Base-by-base conservation (phyloP, 2,113 vertebrate genomes). In the Etheostoma cragini region DNA sequence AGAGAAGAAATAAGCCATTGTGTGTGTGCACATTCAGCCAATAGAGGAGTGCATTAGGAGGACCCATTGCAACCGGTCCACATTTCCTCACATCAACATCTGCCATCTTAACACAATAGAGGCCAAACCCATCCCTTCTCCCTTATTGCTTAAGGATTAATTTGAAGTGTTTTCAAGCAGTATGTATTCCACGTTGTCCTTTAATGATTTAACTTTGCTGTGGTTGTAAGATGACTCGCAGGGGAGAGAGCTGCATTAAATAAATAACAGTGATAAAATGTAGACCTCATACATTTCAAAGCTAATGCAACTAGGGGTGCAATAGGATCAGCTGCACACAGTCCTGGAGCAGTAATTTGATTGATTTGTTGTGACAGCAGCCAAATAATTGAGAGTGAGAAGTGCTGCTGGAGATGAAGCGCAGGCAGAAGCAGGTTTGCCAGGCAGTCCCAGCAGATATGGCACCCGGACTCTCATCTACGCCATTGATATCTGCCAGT, bases 301-400 rank as follows among this genome's bases (percentile, higher is more conserved):
- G 96, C 94, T 97, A 98, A 97, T 97, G 95, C 94, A 93, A 93
- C 96, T 96, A 94, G 95, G 93, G 93, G 87, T 95, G 95, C 96
- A 96, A 93, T 94, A 93, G 95, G 95, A 96, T 92, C 94, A 95
- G 96, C 96, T 97, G 96, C 96, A 95, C 94, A 95, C 97, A 97
- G 96, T 97, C 94, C 95, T 94, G 91, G 94, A 94, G 93, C 95
- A 95, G 89, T 98, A 99, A 99, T 98, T 97, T 99, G 97, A 99
- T 98, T 97, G 98, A 99, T 98, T 97, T 98, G 97, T 97, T 99
- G 97, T 98, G 98, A 98, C 98, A 98, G 97, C 94, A 97, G 95
- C 95, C 96, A 97, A 97, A 97, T 98, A 98, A 98, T 98, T 98
- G 97, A 97, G 97, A 99, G 96, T 98, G 97, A 99, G 97, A 98